phyloP scores from a whole-genome alignment of 2,888 invertebrate genomes.

The Fissipunctia ypsillon region DNA sequence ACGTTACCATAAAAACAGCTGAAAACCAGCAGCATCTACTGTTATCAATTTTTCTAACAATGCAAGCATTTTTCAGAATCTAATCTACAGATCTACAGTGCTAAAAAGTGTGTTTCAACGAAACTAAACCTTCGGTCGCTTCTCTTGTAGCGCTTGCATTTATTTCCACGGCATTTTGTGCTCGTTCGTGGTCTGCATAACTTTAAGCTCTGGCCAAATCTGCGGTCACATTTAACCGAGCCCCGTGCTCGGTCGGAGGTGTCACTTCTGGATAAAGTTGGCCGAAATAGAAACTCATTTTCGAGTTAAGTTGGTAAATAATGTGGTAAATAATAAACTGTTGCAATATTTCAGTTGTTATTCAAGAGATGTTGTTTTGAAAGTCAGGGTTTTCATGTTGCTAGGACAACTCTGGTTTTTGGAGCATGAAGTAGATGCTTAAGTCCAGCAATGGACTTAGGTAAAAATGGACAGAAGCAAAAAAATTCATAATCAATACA shows the following conservation, averaged over 20 bases:
- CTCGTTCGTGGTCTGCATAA: constrained; percentile 52
- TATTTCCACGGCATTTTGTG: constrained; percentile 46
- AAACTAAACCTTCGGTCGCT: constrained; percentile 17
- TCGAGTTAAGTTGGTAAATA: constrained; percentile 18
- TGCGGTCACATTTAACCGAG: constrained; percentile 52
- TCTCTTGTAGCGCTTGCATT: constrained; percentile 37
- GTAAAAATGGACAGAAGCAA: background rate
- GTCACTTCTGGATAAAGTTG: constrained; percentile 23
- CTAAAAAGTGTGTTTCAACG: background rate
- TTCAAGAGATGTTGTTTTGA: background rate
- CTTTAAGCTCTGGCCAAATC: constrained; percentile 47
- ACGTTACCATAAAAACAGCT: background rate
- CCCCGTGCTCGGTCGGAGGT: constrained; percentile 25
- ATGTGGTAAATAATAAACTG: constrained; percentile 16
- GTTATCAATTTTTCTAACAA: too few relatives aligned
- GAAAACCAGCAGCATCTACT: background rate
- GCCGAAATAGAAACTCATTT: constrained; percentile 29
- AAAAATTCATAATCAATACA: background rate
- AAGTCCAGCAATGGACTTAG: background rate
- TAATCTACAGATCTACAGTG: too few relatives aligned
- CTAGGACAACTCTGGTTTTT: background rate
- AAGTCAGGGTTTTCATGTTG: background rate
- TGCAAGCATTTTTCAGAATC: background rate
- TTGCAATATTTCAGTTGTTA: constrained; percentile 13
- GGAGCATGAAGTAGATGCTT: too few relatives aligned